These are phyloP conservation scores for Drosophila lacicola DNA, from an alignment of 2,888 invertebrate species.

Conservation along the genomic window DNA sequence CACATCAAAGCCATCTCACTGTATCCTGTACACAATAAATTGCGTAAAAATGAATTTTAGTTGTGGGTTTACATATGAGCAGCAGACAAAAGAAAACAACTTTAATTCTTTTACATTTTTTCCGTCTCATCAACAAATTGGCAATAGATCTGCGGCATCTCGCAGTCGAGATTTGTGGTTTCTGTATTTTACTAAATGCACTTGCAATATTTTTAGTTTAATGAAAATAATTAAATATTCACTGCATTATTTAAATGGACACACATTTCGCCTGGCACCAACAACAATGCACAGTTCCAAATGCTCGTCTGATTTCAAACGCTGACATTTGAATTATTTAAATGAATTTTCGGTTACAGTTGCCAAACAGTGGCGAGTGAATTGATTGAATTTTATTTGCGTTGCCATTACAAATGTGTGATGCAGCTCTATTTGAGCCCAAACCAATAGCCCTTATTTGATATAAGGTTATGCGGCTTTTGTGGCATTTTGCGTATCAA, in stretches of 20 bases:
- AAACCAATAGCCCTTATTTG: not conserved
- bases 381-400: conserved; percentile 40
- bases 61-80: no score
- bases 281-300: conserved; percentile 12
- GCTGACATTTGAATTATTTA: conserved; percentile 61
- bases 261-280: conserved; percentile 14
- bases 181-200: not conserved
- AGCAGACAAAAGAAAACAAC: no score
- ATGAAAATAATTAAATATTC: conserved; percentile 49
- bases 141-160: no score
- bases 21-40: not conserved
- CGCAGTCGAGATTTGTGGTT: not conserved
- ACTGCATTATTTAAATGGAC: conserved; percentile 31
- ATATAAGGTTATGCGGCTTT: conserved; percentile 41
- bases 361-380: conserved; percentile 6
- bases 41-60: not conserved
- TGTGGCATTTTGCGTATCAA: conserved; percentile 34
- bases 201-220: conserved; percentile 36
- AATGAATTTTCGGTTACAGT: conserved; percentile 35
- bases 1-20: not conserved
- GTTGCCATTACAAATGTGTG: conserved; percentile 13
- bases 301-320: not conserved
- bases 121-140: no score
- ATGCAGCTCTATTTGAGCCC: conserved; percentile 9
- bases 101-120: no score